Evolutionary conservation across 2,888 invertebrate genomes (phyloP).

Genomic region (Aspidapion aeneum): DNA sequence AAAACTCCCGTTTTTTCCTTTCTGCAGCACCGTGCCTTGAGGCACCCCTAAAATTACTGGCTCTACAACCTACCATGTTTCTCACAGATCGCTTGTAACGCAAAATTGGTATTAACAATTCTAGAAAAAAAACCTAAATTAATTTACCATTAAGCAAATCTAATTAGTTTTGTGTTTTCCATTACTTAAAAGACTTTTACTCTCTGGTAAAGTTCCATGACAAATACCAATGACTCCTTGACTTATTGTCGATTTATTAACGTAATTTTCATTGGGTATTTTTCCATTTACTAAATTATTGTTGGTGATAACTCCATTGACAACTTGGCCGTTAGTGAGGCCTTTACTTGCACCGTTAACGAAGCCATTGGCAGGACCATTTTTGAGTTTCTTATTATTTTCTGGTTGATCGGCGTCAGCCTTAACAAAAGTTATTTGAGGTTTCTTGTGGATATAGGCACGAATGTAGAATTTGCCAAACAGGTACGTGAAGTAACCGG

Average conservation of each 20-base stretch:
- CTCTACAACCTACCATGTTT: too few species aligned
- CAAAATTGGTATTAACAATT: too few species aligned
- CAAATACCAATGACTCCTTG: neutral
- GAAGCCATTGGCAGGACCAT: neutral
- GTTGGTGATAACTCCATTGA: neutral
- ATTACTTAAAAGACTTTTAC: neutral
- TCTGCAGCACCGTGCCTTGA: too few species aligned
- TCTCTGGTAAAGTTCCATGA: neutral
- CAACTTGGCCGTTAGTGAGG: neutral
- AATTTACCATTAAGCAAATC: neutral
- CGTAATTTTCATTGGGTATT: neutral
- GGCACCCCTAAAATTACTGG: too few species aligned
- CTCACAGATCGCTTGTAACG: too few species aligned
- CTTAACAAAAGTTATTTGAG: constrained; percentile 24
- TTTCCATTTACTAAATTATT: neutral
- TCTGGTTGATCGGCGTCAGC: neutral
- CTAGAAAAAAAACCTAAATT: too few species aligned
- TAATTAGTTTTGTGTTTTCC: neutral
- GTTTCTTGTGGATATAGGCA: constrained; percentile 53
- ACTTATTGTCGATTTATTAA: neutral
- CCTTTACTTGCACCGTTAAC: neutral
- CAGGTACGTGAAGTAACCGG: constrained; percentile 70
- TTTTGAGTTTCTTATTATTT: neutral
- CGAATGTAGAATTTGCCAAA: constrained; percentile 73
- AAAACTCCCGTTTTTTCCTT: too few species aligned